phyloP scores from a whole-genome alignment of 53 echinoderm and acorn worm species.

The Luidia sarsii region DNA sequence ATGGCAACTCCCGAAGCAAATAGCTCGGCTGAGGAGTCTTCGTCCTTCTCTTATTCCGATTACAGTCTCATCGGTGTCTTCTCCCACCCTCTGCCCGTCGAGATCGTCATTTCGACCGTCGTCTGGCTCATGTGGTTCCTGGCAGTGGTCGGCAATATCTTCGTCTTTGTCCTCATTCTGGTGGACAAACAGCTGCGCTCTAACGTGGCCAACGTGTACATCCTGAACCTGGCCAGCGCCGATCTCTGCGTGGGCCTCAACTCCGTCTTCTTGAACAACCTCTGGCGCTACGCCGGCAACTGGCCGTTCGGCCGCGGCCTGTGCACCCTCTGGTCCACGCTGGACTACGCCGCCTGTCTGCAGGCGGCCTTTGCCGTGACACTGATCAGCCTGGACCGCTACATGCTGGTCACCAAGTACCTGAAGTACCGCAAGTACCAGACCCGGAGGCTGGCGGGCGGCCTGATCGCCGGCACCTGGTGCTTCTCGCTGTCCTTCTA shows the following conservation, averaged over 20 bases:
- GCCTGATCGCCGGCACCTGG: conserved; percentile 26
- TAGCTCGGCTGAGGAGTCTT: too few relatives aligned
- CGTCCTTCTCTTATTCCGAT: neutral
- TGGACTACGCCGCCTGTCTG: conserved; percentile 42
- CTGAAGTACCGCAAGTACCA: conserved; percentile 36
- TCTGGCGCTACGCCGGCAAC: conserved; percentile 52
- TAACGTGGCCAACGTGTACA: conserved; percentile 43
- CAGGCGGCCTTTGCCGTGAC: conserved; percentile 39
- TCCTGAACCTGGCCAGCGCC: conserved; percentile 49
- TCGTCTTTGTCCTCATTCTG: conserved; percentile 20
- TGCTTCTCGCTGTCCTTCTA: neutral
- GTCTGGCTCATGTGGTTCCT: conserved; percentile 21
- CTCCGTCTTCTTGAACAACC: conserved; percentile 28
- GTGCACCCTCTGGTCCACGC: conserved; percentile 22
- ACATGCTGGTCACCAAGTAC: conserved; percentile 28
- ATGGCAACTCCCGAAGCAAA: too few relatives aligned
- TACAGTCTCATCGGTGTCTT: conserved; percentile 2
- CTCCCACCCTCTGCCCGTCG: conserved; percentile 24
- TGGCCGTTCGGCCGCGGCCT: conserved; percentile 33
- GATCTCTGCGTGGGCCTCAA: conserved; percentile 44
- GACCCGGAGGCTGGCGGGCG: neutral
- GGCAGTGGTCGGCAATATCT: conserved; percentile 16
- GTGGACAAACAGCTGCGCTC: conserved; percentile 17
- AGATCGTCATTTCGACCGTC: conserved; percentile 33
- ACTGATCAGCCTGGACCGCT: conserved; percentile 55